Base-by-base conservation (phyloP, 64 coral and sea anemone genomes). In the Cladopsammia gracilis region DNA sequence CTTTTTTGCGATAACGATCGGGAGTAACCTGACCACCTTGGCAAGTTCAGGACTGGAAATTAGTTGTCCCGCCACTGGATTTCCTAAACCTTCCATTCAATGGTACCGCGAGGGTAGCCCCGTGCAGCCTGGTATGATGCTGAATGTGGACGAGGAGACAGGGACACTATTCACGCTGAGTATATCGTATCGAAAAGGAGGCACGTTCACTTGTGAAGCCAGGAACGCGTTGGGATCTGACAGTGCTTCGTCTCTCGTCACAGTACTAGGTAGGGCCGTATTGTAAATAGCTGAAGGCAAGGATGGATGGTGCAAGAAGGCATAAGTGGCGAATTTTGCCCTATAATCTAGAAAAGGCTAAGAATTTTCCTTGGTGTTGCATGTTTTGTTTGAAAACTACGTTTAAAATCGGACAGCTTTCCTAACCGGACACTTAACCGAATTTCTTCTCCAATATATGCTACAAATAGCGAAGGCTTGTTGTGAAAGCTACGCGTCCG, bases 61-160 rank as follows among this genome's bases (percentile, higher is more conserved):
- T 42, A 87, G 48, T 77, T 93, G 91, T 65, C 77, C 83, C 14
- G 73, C 70, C 47, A 74, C 59, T 77, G 91, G 91, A 50, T 75
- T 93, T 24, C 91, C 91, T 1, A 69, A 77, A n/a, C 91, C 91
- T 56, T 52, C 15, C 15, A 87, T 93, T 18, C 20, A 73, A 11
- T 93, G 91, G 91, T 82, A 26, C 24, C 47, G 60, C 51, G 60
- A 75, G 2, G 91, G 82, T 43, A 45, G 19, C 57, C 70, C 81
- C 42, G 77, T 93, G 48, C 26, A 86, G 6, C 45, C 61, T 66
- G 10, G 61, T 11, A 84, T 84, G 80, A 84, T 67, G 80, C 80
- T 84, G 13, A 67, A 49, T 68, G 46, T 84, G 62, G 80, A 84
- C 6, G n/a, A 84, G 45, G 80, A 51, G 10, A 68, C 80, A 84